Evolutionary conservation across 2,888 invertebrate genomes (phyloP).

Genomic region (Bellardia pandia): DNA sequence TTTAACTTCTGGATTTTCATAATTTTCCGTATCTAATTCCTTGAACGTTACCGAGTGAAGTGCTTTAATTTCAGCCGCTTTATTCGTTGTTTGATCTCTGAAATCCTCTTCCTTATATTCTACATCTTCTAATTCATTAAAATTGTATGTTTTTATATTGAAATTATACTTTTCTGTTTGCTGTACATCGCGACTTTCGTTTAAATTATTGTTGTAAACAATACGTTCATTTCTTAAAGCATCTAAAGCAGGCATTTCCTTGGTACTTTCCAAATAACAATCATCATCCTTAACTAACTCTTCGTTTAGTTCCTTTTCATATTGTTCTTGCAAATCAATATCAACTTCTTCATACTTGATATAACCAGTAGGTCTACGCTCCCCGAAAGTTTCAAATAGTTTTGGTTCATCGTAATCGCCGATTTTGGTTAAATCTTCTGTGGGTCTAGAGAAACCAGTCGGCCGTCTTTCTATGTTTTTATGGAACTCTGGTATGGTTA

Average conservation of each 20-base stretch:
- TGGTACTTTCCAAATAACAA: background rate
- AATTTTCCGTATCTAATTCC: background rate
- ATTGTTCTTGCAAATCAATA: slow-evolving; percentile 55
- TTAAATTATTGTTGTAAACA: slow-evolving; percentile 46
- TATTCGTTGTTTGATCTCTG: background rate
- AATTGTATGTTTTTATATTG: background rate
- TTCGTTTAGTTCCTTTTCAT: slow-evolving; percentile 43
- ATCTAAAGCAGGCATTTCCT: slow-evolving; percentile 72
- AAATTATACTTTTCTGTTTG: slow-evolving; percentile 12
- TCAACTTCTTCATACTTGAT: slow-evolving; percentile 79
- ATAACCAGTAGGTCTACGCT: slow-evolving; percentile 76
- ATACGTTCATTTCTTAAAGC: slow-evolving; percentile 54
- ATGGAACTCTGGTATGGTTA: slow-evolving; percentile 56
- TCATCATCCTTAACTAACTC: background rate
- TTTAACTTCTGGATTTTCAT: background rate
- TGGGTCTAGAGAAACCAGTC: slow-evolving; percentile 57
- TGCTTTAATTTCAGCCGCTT: background rate
- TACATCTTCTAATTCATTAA: background rate
- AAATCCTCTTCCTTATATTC: slow-evolving; percentile 28
- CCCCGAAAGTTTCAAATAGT: slow-evolving; percentile 65
- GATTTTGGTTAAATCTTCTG: slow-evolving; percentile 58
- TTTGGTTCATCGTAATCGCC: slow-evolving; percentile 57
- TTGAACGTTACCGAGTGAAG: background rate
- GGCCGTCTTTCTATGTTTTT: slow-evolving; percentile 62
- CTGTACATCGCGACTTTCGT: slow-evolving; percentile 26